phyloP scores from a whole-genome alignment of 2,113 vertebrate genomes.

The human region GRCh38 chr12:93064001-93064500 shows the following conservation, averaged over 20 bases:
- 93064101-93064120: background rate
- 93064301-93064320: background rate
- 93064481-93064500: background rate
- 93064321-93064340: background rate
- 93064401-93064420: background rate
- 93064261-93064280: background rate
- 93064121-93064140: background rate
- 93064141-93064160: background rate
- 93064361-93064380: background rate
- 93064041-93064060: background rate
- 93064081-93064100: background rate
- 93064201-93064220: background rate
- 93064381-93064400: background rate
- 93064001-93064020: background rate
- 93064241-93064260: accelerated
- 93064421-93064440: background rate
- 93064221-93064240: background rate
- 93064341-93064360: background rate
- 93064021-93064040: background rate
- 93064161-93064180: background rate
- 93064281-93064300: background rate
- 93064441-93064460: background rate
- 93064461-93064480: background rate
- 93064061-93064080: background rate
- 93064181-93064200: background rate